These are phyloP conservation scores for Calyptommatus sinebrachiatus DNA, from an alignment of 2,113 vertebrate genomes.

Conservation along the genomic window DNA sequence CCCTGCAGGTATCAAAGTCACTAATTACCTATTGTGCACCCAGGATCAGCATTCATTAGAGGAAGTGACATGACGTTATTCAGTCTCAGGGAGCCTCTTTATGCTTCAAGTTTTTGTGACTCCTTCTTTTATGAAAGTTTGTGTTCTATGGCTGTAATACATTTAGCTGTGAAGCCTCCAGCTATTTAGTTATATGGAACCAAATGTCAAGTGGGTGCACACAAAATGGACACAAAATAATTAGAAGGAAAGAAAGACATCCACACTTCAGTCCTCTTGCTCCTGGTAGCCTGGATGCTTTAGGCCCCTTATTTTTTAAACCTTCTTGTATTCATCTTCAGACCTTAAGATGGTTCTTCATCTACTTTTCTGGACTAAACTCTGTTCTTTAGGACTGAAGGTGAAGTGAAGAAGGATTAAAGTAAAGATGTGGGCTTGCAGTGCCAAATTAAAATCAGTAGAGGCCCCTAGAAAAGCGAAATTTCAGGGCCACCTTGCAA, in stretches of 20 bases:
- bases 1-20: constrained; percentile 65
- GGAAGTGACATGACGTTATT: constrained; percentile 37
- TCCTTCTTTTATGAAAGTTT: constrained; percentile 40
- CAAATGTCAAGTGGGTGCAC: not conserved
- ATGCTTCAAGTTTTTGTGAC: constrained; percentile 49
- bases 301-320: no score
- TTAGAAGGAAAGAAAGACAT: not conserved
- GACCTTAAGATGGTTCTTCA: no score
- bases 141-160: constrained; percentile 7
- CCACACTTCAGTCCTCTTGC: no score
- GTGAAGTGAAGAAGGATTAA: no score
- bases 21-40: constrained; percentile 60
- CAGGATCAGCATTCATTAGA: constrained; percentile 51
- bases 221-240: rapidly evolving
- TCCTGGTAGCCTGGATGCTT: no score
- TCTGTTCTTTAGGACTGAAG: no score
- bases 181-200: not conserved
- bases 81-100: constrained; percentile 11
- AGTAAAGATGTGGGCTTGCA: no score
- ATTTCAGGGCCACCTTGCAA: no score
- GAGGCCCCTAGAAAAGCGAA: no score
- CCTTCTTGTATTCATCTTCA: no score
- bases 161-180: constrained; percentile 11
- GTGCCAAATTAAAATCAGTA: no score
- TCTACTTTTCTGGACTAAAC: no score